phyloP scores from a whole-genome alignment of 1,140 invertebrate species.

The Drosophila setifemur region DNA sequence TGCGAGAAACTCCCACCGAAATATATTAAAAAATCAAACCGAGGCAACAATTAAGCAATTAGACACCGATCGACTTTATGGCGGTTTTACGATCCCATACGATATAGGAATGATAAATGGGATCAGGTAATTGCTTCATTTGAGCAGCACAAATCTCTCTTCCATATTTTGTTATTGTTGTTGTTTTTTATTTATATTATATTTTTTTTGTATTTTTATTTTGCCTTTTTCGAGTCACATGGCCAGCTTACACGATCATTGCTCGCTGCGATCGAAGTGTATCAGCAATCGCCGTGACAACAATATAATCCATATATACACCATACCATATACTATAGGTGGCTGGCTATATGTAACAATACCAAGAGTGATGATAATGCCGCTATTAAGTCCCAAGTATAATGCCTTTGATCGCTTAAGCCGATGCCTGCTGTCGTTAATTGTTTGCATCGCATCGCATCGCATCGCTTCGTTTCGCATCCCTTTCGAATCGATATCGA shows the following conservation, averaged over 20 bases:
- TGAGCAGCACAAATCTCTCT: not conserved
- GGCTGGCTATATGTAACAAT: not conserved
- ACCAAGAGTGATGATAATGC: constrained; percentile 40
- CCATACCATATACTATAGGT: not conserved
- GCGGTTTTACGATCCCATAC: not conserved
- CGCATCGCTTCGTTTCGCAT: too few species aligned
- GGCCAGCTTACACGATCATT: constrained; percentile 58
- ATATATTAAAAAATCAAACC: not conserved
- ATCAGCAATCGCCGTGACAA: constrained; percentile 44
- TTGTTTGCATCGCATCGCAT: constrained; percentile 25
- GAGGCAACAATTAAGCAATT: constrained; percentile 37
- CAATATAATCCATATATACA: constrained; percentile 10
- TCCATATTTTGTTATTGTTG: constrained; percentile 3
- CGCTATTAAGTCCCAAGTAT: constrained; percentile 50
- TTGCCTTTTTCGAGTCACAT: constrained; percentile 49
- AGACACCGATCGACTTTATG: constrained; percentile 18
- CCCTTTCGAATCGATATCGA: too few species aligned
- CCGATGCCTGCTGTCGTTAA: constrained; percentile 53
- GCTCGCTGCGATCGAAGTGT: constrained; percentile 47
- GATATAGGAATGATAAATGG: constrained; percentile 14
- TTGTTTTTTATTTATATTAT: not conserved
- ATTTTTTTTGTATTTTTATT: not conserved
- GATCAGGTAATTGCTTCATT: not conserved
- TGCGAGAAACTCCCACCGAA: constrained; percentile 18
- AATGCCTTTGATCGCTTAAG: constrained; percentile 61